Conservation (phyloP, 2,888 invertebrate genomes). For the Pantelozetes paolii region DNA sequence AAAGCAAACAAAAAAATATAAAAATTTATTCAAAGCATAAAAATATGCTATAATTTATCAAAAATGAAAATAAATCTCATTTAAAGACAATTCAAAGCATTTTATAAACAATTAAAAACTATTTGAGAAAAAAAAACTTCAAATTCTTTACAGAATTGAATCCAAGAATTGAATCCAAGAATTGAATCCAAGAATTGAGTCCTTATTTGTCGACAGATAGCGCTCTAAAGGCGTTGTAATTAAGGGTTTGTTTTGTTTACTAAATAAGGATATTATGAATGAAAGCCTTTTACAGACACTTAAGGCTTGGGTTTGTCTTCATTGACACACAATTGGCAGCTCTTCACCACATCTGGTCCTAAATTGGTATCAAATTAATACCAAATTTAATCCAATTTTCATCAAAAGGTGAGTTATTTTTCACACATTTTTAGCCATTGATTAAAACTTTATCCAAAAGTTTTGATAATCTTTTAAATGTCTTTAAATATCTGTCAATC, state of each 20-base stretch:
- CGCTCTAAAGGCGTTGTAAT: background rate
- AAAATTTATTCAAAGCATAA: too few species aligned
- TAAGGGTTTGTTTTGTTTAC: constrained; percentile 16
- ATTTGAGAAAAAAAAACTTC: too few species aligned
- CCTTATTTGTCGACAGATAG: background rate
- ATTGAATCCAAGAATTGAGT: background rate
- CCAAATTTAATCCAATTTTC: background rate
- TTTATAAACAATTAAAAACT: too few species aligned
- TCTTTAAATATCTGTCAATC: too few species aligned
- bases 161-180: background rate
- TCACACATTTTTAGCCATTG: background rate
- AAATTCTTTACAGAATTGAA: too few species aligned
- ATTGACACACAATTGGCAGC: background rate
- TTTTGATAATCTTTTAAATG: background rate
- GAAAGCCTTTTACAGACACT: constrained; percentile 1
- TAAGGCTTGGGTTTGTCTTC: background rate
- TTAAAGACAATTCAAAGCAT: too few species aligned
- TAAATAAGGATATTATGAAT: constrained; percentile 15
- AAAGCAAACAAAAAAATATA: too few species aligned
- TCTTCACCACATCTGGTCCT: background rate
- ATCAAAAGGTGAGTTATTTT: background rate
- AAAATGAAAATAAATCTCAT: too few species aligned
- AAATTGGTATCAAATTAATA: background rate
- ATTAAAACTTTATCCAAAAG: background rate
- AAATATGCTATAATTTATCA: too few species aligned